These are phyloP conservation scores for Hyphantria cunea DNA, from an alignment of 1,140 invertebrate species.

Conservation along the genomic window DNA sequence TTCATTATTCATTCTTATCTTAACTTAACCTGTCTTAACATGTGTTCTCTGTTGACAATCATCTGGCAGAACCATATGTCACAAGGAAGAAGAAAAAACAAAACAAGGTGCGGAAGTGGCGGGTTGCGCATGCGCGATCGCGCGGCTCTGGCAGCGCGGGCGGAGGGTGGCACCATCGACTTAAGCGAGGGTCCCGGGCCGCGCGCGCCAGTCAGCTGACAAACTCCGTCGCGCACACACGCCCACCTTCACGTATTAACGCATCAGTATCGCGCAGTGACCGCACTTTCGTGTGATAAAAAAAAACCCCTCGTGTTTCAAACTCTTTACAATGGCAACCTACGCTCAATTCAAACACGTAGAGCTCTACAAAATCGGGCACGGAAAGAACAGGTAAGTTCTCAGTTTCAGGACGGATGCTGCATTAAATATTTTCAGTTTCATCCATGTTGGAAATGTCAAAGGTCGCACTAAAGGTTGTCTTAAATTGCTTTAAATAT, in stretches of 20 bases:
- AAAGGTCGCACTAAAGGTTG: slow-evolving; percentile 27
- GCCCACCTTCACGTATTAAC: slow-evolving; percentile 34
- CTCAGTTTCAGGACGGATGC: slow-evolving; percentile 40
- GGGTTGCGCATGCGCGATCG: slow-evolving; percentile 62
- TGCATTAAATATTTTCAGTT: slow-evolving; percentile 35
- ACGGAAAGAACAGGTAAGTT: slow-evolving; percentile 85
- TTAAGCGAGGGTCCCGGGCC: slow-evolving; percentile 68
- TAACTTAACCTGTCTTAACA: slow-evolving; percentile 43
- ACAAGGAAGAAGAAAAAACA: slow-evolving; percentile 47
- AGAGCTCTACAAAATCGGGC: slow-evolving; percentile 87
- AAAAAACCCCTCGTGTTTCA: slow-evolving; percentile 46
- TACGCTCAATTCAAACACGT: slow-evolving; percentile 87
- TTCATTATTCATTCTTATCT: slow-evolving; percentile 47
- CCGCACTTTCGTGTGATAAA: slow-evolving; percentile 40
- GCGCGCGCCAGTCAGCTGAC: slow-evolving; percentile 80
- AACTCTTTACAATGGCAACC: slow-evolving; percentile 82
- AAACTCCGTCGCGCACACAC: slow-evolving; percentile 47
- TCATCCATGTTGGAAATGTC: slow-evolving; percentile 49
- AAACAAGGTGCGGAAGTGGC: slow-evolving; percentile 60
- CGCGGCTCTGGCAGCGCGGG: slow-evolving; percentile 69
- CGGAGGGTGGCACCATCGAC: slow-evolving; percentile 75
- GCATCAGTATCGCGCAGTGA: slow-evolving; percentile 58
- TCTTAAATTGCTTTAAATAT: too few species aligned
- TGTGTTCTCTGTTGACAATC: slow-evolving; percentile 52
- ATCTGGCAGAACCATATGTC: slow-evolving; percentile 57